phyloP scores from a whole-genome alignment of 2,797 vertebrate genomes.

The Rachycentron canadum region DNA sequence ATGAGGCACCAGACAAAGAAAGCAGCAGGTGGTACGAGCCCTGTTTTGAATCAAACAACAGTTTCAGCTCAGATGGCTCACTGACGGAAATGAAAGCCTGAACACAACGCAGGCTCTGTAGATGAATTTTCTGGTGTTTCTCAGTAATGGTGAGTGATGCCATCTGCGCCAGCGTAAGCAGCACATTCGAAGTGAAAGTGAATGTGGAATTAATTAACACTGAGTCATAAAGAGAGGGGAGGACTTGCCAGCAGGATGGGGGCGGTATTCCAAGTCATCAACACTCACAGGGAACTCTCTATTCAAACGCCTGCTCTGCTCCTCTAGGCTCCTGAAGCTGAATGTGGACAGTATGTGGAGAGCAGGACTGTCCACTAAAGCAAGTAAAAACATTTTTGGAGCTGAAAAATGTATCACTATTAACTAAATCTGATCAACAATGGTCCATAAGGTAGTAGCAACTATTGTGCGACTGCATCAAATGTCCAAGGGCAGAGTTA shows the following conservation, averaged over 20 bases:
- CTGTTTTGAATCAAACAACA: constrained; percentile 28
- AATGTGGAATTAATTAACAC: constrained; percentile 87
- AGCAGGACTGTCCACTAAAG: neutral
- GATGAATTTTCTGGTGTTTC: constrained; percentile 55
- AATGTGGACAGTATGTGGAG: constrained; percentile 30
- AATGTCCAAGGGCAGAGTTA: neutral
- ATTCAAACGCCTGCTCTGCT: constrained; percentile 28
- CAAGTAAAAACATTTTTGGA: neutral
- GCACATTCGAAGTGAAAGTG: constrained; percentile 65
- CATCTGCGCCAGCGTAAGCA: constrained; percentile 71
- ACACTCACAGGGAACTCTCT: constrained; percentile 51
- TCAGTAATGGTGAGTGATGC: constrained; percentile 48
- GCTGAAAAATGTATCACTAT: constrained; percentile 1
- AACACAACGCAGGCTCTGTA: constrained; percentile 18
- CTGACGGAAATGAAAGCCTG: constrained; percentile 31
- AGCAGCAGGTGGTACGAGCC: constrained; percentile 40
- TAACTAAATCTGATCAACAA: neutral
- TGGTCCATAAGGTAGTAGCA: neutral
- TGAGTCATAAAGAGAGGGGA: constrained; percentile 76
- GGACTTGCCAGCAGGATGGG: constrained; percentile 74
- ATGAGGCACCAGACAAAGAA: constrained; percentile 16
- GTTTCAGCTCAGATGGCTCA: constrained; percentile 35
- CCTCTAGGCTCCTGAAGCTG: constrained; percentile 61
- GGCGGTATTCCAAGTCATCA: constrained; percentile 82
- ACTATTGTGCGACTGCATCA: neutral